phyloP scores from a whole-genome alignment of 2,797 vertebrate species.

The Danio jaintianensis region DNA sequence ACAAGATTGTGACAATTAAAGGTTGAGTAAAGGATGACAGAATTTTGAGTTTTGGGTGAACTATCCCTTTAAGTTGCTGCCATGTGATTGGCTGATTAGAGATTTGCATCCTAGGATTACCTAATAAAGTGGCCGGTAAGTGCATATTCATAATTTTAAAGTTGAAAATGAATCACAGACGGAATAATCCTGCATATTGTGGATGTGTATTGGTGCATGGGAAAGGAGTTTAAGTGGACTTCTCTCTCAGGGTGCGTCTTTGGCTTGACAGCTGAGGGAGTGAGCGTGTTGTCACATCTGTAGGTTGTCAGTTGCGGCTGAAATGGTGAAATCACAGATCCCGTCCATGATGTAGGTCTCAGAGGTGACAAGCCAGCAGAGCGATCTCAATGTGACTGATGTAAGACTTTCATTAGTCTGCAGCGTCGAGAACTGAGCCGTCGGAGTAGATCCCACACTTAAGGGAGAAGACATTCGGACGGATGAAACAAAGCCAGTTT shows the following conservation, averaged over 20 bases:
- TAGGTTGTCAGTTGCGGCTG: conserved; percentile 19
- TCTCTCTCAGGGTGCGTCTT: conserved; percentile 35
- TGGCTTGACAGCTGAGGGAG: conserved; percentile 7
- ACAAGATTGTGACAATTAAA: too few species aligned
- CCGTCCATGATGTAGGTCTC: conserved; percentile 36
- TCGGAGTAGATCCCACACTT: conserved; percentile 13
- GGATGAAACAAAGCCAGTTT: conserved; percentile 82
- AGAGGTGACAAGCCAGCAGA: conserved; percentile 17
- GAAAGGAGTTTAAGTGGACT: conserved; percentile 1
- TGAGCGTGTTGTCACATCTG: conserved; percentile 42
- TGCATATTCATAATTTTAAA: too few species aligned
- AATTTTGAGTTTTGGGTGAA: too few species aligned
- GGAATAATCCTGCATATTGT: neutral
- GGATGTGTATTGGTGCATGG: neutral
- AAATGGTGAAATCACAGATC: conserved; percentile 33
- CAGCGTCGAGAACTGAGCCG: conserved; percentile 6
- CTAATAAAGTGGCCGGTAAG: too few species aligned
- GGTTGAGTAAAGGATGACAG: too few species aligned
- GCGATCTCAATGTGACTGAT: conserved; percentile 1
- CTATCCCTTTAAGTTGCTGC: too few species aligned
- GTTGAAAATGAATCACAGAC: too few species aligned
- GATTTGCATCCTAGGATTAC: too few species aligned
- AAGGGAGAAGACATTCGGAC: conserved; percentile 8
- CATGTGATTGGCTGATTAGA: too few species aligned
- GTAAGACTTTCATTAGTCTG: conserved; percentile 39